A percentile compares a stretch with the other conserved stretches of the same genome.
Evolutionary conservation across 2,113 vertebrate genomes (phyloP).

Genomic region (Cephalopholis sonnerati): DNA sequence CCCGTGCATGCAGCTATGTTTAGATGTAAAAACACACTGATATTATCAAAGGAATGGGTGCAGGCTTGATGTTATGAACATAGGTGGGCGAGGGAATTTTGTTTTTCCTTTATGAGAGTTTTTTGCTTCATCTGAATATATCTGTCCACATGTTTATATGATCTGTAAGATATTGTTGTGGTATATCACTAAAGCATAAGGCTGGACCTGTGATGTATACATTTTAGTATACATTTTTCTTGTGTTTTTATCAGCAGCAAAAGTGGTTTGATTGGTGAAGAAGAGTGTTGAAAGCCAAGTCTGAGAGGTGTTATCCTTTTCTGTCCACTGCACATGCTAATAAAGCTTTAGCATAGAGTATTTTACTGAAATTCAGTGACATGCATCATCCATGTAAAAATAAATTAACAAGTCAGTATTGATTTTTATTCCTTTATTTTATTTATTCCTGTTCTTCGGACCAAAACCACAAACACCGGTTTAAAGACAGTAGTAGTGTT

Average conservation of each 20-base stretch:
- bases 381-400: background rate
- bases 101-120: background rate
- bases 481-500: background rate
- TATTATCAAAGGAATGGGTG: conserved; percentile 53
- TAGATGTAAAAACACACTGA: conserved; percentile 56
- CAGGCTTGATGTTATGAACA: conserved; percentile 30
- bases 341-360: background rate
- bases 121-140: background rate
- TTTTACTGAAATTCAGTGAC: background rate
- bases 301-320: background rate
- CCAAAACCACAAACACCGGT: background rate
- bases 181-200: background rate
- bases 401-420: background rate
- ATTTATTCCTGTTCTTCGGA: background rate
- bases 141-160: background rate
- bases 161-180: background rate
- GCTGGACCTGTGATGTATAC: no score
- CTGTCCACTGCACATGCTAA: background rate
- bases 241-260: background rate
- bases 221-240: background rate
- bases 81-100: conserved; percentile 3
- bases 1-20: conserved; percentile 58
- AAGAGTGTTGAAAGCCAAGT: background rate
- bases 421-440: background rate
- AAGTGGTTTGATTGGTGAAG: background rate